Evolutionary conservation across 2,888 invertebrate species (phyloP).

Genomic region (Tinea semifulvella): DNA sequence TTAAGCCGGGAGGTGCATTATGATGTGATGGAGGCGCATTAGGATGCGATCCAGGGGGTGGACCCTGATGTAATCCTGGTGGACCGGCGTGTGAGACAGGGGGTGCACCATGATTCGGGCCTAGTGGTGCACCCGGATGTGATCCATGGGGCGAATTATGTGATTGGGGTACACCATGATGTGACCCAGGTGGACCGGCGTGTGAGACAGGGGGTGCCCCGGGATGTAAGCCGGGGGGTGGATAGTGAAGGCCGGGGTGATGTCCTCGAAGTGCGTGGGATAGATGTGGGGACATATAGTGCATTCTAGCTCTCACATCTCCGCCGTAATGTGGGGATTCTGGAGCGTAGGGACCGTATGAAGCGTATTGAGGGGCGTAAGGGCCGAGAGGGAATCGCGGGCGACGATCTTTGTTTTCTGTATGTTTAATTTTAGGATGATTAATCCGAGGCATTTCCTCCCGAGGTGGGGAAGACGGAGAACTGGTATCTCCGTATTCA

Average conservation of each 20-base stretch:
- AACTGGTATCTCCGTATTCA: slow-evolving; percentile 33
- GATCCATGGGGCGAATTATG: not conserved
- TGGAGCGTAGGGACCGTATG: slow-evolving; percentile 55
- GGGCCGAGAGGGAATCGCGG: slow-evolving; percentile 54
- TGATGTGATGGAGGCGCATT: too few relatives aligned
- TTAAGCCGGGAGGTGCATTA: too few relatives aligned
- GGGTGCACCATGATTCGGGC: too few relatives aligned
- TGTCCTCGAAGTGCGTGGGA: slow-evolving; percentile 1
- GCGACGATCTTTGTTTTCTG: slow-evolving; percentile 51
- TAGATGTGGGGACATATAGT: not conserved
- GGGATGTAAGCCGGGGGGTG: not conserved
- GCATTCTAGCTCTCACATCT: not conserved
- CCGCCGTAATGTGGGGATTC: slow-evolving; percentile 18
- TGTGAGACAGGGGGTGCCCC: not conserved
- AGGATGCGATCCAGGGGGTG: not conserved
- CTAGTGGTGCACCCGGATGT: too few relatives aligned
- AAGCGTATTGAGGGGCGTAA: slow-evolving; percentile 57
- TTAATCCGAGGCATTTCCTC: slow-evolving; percentile 34
- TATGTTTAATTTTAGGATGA: slow-evolving; percentile 55
- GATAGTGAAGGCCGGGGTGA: slow-evolving; percentile 14
- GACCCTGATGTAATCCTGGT: not conserved
- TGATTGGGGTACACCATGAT: too few relatives aligned
- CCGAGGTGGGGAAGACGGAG: slow-evolving; percentile 35
- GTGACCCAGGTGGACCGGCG: not conserved
- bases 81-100: not conserved